phyloP scores from a whole-genome alignment of 2,797 vertebrate genomes.

The Amniataba percoides region DNA sequence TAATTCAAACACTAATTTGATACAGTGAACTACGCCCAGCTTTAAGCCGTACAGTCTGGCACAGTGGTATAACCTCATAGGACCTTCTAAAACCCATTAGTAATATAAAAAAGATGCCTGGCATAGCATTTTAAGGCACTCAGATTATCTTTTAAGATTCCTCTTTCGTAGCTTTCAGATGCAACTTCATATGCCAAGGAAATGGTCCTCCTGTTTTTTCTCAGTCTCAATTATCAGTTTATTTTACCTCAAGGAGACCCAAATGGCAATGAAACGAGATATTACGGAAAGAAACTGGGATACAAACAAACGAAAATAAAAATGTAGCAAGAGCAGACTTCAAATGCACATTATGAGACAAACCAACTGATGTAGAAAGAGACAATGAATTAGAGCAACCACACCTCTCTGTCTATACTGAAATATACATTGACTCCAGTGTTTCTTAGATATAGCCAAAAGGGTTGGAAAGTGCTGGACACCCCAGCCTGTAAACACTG shows the following conservation, averaged over 20 bases:
- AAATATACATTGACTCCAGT: slow-evolving; percentile 2
- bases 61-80: slow-evolving; percentile 1
- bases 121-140: slow-evolving; percentile 24
- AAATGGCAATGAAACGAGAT: slow-evolving; percentile 3
- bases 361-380: background rate
- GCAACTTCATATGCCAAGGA: slow-evolving; percentile 20
- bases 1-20: slow-evolving; percentile 42
- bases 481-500: slow-evolving; percentile 34
- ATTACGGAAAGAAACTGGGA: slow-evolving; percentile 32
- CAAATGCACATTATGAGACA: background rate
- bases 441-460: slow-evolving; percentile 14
- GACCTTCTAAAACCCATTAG: slow-evolving; percentile 41
- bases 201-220: slow-evolving; percentile 33
- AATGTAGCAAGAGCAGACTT: background rate
- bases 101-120: slow-evolving; percentile 35
- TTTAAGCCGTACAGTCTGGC: slow-evolving; percentile 6
- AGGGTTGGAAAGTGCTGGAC: slow-evolving; percentile 7
- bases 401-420: slow-evolving; percentile 19
- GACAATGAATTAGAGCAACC: slow-evolving; percentile 19
- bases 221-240: slow-evolving; percentile 42
- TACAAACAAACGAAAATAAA: slow-evolving; percentile 5
- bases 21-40: slow-evolving; percentile 28
- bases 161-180: slow-evolving; percentile 12
- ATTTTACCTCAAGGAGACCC: slow-evolving; percentile 38
- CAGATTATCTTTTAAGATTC: slow-evolving; percentile 25